These are phyloP conservation scores for Myotis findleyi DNA, from an alignment of 2,797 vertebrate species.

Conservation along the genomic window DNA sequence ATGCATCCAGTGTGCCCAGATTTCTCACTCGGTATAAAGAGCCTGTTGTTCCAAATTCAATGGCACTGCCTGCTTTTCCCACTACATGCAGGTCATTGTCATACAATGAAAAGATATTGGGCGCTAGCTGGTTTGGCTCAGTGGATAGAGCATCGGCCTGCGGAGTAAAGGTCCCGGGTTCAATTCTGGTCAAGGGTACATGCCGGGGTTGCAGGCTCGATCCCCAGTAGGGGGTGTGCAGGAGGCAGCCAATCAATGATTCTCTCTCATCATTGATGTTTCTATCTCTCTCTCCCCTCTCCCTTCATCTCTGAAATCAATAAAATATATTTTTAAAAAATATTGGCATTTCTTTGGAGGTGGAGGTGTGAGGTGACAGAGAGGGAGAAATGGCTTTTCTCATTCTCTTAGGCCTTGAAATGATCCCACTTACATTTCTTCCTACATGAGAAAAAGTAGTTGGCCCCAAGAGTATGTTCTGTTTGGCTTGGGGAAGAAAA, in stretches of 20 bases:
- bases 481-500: conserved; percentile 58
- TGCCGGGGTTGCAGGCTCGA: no score
- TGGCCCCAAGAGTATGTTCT: not conserved
- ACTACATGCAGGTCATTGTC: not conserved
- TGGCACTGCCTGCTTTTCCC: rapidly evolving
- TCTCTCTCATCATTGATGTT: no score
- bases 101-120: no score
- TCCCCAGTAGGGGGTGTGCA: no score
- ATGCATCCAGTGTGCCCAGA: not conserved
- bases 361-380: not conserved
- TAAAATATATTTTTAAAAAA: no score
- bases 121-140: no score
- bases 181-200: no score
- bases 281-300: no score
- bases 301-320: no score
- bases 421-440: not conserved
- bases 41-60: not conserved
- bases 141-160: no score
- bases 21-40: not conserved
- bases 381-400: conserved; percentile 23
- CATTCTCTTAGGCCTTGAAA: not conserved
- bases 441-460: not conserved
- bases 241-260: no score
- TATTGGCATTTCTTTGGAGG: not conserved
- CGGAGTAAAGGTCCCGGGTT: no score